Base-by-base conservation (phyloP, 1,140 invertebrate species). In the Agrypnia vestita region DNA sequence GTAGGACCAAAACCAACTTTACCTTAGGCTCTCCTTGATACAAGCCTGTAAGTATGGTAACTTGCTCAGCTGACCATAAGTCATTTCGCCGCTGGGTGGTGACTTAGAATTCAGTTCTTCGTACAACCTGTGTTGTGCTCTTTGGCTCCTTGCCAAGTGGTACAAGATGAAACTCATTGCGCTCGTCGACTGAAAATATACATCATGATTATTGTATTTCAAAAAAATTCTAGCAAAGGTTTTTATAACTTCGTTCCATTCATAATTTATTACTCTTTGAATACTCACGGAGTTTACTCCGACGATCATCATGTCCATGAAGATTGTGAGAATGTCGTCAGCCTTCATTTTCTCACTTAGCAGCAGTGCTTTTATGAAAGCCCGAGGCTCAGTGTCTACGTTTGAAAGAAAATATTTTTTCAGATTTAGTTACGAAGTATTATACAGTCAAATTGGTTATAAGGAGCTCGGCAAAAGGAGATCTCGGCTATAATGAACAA, bases 231-330 rank as follows among this genome's bases (percentile, higher is more conserved):
- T 35, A 35, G 25, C 1, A 35, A 62, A 62, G 4, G 12, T 19
- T 61, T 61, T 19, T n/a, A n/a, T n/a, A n/a, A n/a, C n/a, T n/a
- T n/a, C n/a, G n/a, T n/a, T n/a, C n/a, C 11, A 51, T 15, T 13
- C n/a, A 51, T 51, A 51, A 51, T 51, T 15, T 13, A 51, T 51
- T 51, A 51, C 17, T 3, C 1, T 69, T 43, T 64, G 21, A 19
- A 9, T 51, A 81, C 82, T 86, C 87, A 92, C 91, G 79, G 91
- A 90, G 79, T 91, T 90, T 0, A 92, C 90, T 78, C 91, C 92
- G 76, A 93, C 88, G 11, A 93, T 86, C 44, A 93, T 86, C 90
- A 93, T 92, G 82, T 94, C 93, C 89, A 93, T 90, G 47, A 93
- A 82, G 8, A 93, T 84, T 0, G 91, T 93, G 9, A 92, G 87